A percentile compares a stretch with the other conserved stretches of the same genome.
Evolutionary conservation across 2,888 invertebrate species (phyloP).

Genomic region (Fragum fragum): DNA sequence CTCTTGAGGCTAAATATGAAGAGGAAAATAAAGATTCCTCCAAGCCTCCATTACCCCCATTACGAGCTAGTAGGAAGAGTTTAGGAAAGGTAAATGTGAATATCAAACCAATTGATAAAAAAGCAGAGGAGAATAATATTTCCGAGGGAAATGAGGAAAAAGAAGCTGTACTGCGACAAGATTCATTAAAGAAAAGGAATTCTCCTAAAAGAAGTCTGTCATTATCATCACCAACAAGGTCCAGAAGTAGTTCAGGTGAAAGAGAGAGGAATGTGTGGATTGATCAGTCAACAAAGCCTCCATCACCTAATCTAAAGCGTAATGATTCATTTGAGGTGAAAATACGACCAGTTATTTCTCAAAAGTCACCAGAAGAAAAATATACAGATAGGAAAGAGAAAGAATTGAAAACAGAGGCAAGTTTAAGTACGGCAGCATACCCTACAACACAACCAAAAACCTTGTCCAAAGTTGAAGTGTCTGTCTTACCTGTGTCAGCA

Average conservation of each 20-base stretch:
- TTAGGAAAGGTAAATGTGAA: constrained; percentile 30
- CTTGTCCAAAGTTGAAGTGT: constrained; percentile 45
- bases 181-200: constrained; percentile 48
- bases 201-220: constrained; percentile 58
- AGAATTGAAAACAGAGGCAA: constrained; percentile 41
- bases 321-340: constrained; percentile 64
- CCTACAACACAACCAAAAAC: constrained; percentile 52
- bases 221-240: constrained; percentile 54
- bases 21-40: constrained; percentile 7
- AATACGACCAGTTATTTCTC: constrained; percentile 54
- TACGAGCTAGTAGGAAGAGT: constrained; percentile 24
- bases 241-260: constrained; percentile 33
- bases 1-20: constrained; percentile 44
- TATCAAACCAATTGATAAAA: constrained; percentile 53
- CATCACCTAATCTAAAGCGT: constrained; percentile 55
- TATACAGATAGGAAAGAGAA: constrained; percentile 36
- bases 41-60: constrained; percentile 32
- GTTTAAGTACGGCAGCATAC: constrained; percentile 35
- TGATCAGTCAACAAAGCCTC: constrained; percentile 36
- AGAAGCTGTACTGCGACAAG: constrained; percentile 46
- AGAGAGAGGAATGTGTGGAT: constrained; percentile 62
- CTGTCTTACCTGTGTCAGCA: constrained; percentile 52
- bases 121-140: constrained; percentile 22
- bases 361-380: constrained; percentile 47
- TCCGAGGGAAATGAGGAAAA: constrained; percentile 39